phyloP scores from a whole-genome alignment of 2,113 vertebrate species.

The Clarias magur region DNA sequence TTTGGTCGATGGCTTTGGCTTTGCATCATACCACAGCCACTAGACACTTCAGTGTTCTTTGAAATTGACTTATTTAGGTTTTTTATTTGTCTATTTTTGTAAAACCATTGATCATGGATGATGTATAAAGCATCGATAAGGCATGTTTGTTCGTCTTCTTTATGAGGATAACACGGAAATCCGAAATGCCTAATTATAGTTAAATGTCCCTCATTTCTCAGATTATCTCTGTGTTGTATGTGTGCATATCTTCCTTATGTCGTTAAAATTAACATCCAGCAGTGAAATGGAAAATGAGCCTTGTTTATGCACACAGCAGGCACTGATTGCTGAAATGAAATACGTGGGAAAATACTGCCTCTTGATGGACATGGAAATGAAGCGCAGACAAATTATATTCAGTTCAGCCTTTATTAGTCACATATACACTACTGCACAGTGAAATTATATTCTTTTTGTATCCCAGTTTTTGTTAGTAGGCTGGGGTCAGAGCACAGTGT shows the following conservation, averaged over 20 bases:
- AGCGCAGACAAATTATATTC: not conserved
- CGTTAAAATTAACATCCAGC: slow-evolving; percentile 23
- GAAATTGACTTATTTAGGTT: slow-evolving; percentile 24
- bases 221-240: slow-evolving; percentile 17
- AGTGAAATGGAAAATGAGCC: slow-evolving; percentile 21
- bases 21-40: not conserved
- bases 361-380: slow-evolving; percentile 21
- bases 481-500: too few species aligned
- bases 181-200: slow-evolving; percentile 50
- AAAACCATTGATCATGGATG: slow-evolving; percentile 11
- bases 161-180: slow-evolving; percentile 27
- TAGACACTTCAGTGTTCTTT: not conserved
- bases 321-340: not conserved
- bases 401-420: not conserved
- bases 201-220: slow-evolving; percentile 52
- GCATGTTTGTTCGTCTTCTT: slow-evolving; percentile 31
- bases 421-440: too few species aligned
- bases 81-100: slow-evolving; percentile 10
- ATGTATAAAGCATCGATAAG: slow-evolving; percentile 7
- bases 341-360: slow-evolving; percentile 38
- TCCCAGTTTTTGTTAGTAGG: too few species aligned
- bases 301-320: slow-evolving; percentile 2
- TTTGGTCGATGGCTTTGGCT: not conserved
- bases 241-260: not conserved
- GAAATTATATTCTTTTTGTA: too few species aligned